Evolutionary conservation across 2,888 invertebrate species (phyloP).

Genomic region (Drosophila conformis): DNA sequence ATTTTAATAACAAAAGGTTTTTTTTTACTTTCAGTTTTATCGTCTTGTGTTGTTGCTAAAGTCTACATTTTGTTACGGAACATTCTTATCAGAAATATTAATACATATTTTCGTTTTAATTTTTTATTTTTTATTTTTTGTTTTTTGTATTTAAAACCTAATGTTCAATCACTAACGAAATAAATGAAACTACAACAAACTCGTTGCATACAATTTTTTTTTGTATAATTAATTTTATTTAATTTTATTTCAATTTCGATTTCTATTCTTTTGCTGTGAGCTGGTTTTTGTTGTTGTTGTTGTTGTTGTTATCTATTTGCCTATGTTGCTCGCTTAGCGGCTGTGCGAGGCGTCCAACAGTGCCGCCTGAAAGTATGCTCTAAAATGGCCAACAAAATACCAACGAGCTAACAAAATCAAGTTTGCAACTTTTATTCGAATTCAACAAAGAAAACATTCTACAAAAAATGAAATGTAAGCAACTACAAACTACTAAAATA

Average conservation of each 20-base stretch:
- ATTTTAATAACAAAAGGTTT: conserved; percentile 57
- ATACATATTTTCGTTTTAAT: conserved; percentile 33
- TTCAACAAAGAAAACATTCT: conserved; percentile 27
- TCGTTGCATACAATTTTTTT: conserved; percentile 47
- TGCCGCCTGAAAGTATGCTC: conserved; percentile 49
- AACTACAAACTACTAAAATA: conserved; percentile 61
- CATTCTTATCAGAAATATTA: conserved; percentile 73
- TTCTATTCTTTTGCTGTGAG: conserved; percentile 13
- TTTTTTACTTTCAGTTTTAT: conserved; percentile 76
- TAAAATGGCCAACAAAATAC: neutral
- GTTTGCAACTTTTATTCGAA: conserved; percentile 23
- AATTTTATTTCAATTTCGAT: conserved; percentile 2
- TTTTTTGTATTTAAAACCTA: conserved; percentile 39
- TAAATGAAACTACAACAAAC: conserved; percentile 56
- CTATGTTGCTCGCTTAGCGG: conserved; percentile 44
- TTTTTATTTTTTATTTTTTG: neutral
- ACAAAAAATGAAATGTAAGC: conserved; percentile 8
- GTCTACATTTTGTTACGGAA: conserved; percentile 79
- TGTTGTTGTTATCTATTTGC: conserved; percentile 4
- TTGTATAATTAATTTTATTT: conserved; percentile 35
- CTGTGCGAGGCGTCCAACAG: conserved; percentile 32
- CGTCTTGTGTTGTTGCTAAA: conserved; percentile 79
- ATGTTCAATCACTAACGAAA: conserved; percentile 59
- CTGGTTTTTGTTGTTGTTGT: neutral
- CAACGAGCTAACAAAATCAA: conserved; percentile 2